Evolutionary conservation across 2,888 invertebrate genomes (phyloP), one percentile per base, ranked within the genome.

Genomic region (Thymelicus sylvestris): DNA sequence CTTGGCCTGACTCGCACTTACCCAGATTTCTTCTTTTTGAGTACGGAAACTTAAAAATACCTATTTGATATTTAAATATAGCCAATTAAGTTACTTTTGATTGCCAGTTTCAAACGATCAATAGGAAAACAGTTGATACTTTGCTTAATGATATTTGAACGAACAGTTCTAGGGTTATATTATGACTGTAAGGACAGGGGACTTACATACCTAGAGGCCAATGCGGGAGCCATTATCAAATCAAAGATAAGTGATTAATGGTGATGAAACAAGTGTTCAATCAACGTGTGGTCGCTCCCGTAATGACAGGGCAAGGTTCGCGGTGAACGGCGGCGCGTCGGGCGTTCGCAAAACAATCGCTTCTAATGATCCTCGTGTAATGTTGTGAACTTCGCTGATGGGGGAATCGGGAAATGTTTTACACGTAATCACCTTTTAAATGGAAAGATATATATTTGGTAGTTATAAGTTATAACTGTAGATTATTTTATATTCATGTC

Each of bases 221-320:
- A 70, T 50, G 48, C 60, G 24, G 52, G 41, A 55, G 61, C 59
- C 38, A 66, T 72, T 67, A 71, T 66, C 71, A 78, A 76, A 72
- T 73, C 64, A 72, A 50, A 66, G 74, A 73, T 75, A 79, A 81
- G 79, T 82, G 82, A 83, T 84, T 83, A 88, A 88, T 84, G 83
- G 80, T 78, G 73, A 73, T 78, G 86, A 85, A 85, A 92, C 92
- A 92, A 92, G 86, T 78, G 88, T 84, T 86, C 86, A 91, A 91
- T 92, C 90, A 92, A 83, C 79, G 85, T 89, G 92, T 83, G 92
- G 92, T 91, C 86, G 84, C 85, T 74, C 77, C 80, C 74, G 61
- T 82, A 80, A 83, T 81, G 76, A 76, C 69, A 75, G 75, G 75
- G 77, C 81, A 76, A 76, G 79, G 78, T 63, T 69, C 57, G 55